Conservation (phyloP, 2,113 vertebrate species). For the Cathartes aura region DNA sequence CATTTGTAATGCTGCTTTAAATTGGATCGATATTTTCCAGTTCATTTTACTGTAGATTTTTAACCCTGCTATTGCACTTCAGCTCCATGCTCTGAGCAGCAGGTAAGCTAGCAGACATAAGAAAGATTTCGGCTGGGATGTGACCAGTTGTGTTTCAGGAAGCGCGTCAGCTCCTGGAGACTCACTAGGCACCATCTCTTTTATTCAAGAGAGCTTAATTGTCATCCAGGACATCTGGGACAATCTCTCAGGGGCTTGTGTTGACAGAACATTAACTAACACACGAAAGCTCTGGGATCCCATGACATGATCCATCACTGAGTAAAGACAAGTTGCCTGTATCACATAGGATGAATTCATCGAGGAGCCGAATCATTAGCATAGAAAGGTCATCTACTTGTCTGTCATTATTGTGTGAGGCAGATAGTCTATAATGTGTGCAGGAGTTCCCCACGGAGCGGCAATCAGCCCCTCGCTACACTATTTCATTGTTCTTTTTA, state of each 20-base stretch:
- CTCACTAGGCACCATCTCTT: background rate
- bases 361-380: constrained; percentile 56
- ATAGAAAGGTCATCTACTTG: constrained; percentile 64
- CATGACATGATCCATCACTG: constrained; percentile 61
- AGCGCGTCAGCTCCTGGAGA: background rate
- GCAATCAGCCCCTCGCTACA: constrained; percentile 33
- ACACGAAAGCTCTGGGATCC: constrained; percentile 56
- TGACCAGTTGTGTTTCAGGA: background rate
- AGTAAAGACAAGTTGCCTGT: constrained; percentile 49
- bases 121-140: background rate
- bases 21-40: constrained; percentile 71
- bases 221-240: constrained; percentile 50
- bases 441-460: constrained; percentile 10
- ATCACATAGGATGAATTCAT: constrained; percentile 52
- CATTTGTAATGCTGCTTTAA: constrained; percentile 55
- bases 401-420: constrained; percentile 48
- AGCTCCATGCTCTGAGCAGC: background rate
- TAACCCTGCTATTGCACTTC: background rate
- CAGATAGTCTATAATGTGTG: constrained; percentile 50
- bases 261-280: constrained; percentile 69
- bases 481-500: background rate
- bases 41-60: constrained; percentile 65
- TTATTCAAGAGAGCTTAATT: constrained; percentile 36
- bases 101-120: background rate
- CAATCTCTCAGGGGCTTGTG: constrained; percentile 40